Conservation (phyloP, 2,797 vertebrate genomes). For the Leptodactylus fallax region DNA sequence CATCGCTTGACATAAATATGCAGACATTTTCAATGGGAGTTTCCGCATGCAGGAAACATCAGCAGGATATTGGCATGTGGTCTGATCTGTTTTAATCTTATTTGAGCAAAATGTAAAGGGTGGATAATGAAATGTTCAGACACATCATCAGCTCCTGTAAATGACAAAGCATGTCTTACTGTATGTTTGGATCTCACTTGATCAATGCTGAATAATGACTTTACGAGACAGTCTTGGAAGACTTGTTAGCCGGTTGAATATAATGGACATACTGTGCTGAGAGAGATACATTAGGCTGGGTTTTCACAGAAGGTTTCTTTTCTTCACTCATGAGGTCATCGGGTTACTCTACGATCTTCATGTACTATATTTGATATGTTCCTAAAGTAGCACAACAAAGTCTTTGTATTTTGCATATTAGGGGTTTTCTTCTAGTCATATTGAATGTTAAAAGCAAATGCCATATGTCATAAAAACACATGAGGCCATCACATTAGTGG, state of each 20-base stretch:
- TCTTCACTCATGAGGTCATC: not conserved
- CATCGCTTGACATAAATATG: slow-evolving; percentile 40
- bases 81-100: slow-evolving; percentile 70
- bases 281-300: not conserved
- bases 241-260: not conserved
- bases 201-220: slow-evolving; percentile 4
- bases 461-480: not conserved
- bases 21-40: slow-evolving; percentile 15
- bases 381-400: not conserved
- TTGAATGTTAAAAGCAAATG: not conserved
- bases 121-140: slow-evolving; percentile 54
- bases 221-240: slow-evolving; percentile 1
- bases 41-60: slow-evolving; percentile 35
- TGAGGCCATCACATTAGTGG: not conserved
- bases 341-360: not conserved
- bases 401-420: not conserved
- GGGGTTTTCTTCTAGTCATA: not conserved
- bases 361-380: not conserved
- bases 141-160: slow-evolving; percentile 40
- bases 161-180: slow-evolving; percentile 17
- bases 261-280: not conserved
- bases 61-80: slow-evolving; percentile 47
- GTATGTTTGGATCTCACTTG: slow-evolving; percentile 29
- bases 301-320: not conserved
- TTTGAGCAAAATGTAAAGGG: slow-evolving; percentile 54